Conservation (phyloP, 2,888 invertebrate genomes). For the Metacarcinus magister region DNA sequence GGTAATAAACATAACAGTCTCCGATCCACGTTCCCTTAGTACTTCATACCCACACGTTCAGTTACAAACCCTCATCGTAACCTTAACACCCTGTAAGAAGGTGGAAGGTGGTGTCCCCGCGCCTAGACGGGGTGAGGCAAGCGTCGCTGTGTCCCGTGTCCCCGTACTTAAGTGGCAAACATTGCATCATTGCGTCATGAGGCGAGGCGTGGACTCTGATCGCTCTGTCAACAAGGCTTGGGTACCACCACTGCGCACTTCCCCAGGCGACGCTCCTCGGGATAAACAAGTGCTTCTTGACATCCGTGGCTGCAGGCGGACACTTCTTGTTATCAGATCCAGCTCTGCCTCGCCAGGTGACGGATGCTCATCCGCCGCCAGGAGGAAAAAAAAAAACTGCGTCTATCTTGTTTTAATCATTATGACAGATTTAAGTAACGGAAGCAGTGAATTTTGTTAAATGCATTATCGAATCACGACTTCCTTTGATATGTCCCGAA, state of each 20-base stretch:
- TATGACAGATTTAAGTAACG: neutral
- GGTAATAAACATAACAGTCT: no score
- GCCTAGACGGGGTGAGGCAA: neutral
- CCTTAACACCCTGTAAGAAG: neutral
- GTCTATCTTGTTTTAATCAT: neutral
- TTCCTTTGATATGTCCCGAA: neutral
- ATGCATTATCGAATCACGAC: neutral
- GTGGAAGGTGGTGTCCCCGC: neutral
- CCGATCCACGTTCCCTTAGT: no score
- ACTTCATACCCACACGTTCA: no score
- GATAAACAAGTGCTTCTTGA: neutral
- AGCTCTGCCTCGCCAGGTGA: constrained; percentile 3
- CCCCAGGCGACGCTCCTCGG: neutral
- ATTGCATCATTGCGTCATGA: neutral
- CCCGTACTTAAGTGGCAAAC: neutral
- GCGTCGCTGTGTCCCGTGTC: neutral
- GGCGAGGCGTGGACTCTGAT: constrained; percentile 18
- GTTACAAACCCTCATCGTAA: neutral
- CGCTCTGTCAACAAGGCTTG: neutral
- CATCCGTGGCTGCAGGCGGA: constrained; percentile 10
- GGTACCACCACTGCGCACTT: neutral
- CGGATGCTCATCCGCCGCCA: constrained; percentile 33
- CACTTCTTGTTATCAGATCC: neutral
- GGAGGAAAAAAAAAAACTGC: neutral
- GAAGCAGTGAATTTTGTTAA: neutral